phyloP scores from a whole-genome alignment of 1,140 invertebrate species.

The Drosophila sp. region DNA sequence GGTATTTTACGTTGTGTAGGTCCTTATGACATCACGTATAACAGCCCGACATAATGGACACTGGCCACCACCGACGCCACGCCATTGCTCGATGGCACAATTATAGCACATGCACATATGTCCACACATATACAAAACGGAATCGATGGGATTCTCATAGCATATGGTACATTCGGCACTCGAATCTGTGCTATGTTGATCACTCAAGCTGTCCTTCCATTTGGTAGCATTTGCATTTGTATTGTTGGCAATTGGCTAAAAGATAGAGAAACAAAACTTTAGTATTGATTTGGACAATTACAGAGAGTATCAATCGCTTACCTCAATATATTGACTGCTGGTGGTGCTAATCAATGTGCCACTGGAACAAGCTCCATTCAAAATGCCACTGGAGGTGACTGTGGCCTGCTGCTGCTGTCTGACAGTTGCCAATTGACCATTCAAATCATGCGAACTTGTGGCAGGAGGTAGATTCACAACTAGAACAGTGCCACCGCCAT shows the following conservation, averaged over 20 bases:
- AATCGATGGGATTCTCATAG: constrained; percentile 95
- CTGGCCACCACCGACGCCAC: constrained; percentile 93
- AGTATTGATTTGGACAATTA: background rate
- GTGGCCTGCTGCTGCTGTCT: constrained; percentile 43
- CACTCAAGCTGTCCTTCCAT: constrained; percentile 73
- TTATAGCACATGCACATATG: constrained; percentile 99
- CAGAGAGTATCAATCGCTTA: constrained; percentile 57
- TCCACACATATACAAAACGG: constrained; percentile 97
- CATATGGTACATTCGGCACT: constrained; percentile 95
- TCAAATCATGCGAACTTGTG: constrained; percentile 81
- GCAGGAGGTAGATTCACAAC: constrained; percentile 91
- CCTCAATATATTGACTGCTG: constrained; percentile 86
- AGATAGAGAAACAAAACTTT: background rate
- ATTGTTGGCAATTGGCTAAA: constrained; percentile 65
- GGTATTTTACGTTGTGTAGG: constrained; percentile 91
- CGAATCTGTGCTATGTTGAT: constrained; percentile 83
- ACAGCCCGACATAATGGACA: constrained; percentile 96
- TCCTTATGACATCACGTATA: constrained; percentile 97
- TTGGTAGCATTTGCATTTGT: constrained; percentile 63
- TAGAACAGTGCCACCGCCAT: constrained; percentile 88
- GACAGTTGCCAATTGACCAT: constrained; percentile 47
- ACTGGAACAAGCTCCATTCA: constrained; percentile 79
- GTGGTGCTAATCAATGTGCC: constrained; percentile 85
- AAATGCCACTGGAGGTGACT: constrained; percentile 63
- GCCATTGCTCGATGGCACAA: constrained; percentile 96